These are phyloP conservation scores for Tachycineta bicolor DNA, from an alignment of 2,113 vertebrate genomes.

Conservation along the genomic window DNA sequence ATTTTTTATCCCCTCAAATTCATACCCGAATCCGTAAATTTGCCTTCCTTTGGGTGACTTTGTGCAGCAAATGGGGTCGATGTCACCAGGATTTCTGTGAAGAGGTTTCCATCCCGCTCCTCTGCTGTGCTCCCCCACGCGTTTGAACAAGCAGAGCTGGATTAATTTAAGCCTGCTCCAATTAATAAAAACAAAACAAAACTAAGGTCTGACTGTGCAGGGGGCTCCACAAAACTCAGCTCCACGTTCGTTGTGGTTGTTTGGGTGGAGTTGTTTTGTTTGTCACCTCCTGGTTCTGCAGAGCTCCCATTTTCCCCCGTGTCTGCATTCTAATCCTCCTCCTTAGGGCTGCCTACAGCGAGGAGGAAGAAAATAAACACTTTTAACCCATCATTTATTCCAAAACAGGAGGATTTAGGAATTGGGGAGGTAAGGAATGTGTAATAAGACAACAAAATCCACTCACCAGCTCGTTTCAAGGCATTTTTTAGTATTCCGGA, in stretches of 20 bases:
- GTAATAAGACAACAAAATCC: constrained; percentile 74
- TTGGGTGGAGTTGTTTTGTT: constrained; percentile 70
- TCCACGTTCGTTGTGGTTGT: constrained; percentile 49
- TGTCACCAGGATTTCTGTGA: not conserved
- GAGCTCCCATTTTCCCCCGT: constrained; percentile 54
- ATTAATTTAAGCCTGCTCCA: constrained; percentile 53
- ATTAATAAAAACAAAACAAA: constrained; percentile 49
- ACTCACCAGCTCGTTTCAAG: constrained; percentile 65
- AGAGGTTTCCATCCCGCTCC: not conserved
- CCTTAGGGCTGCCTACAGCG: not conserved
- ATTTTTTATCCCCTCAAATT: not conserved
- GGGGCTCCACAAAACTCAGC: constrained; percentile 19
- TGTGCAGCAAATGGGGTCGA: not conserved
- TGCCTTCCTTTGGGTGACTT: not conserved
- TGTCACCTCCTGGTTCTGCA: constrained; percentile 66
- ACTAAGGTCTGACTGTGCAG: not conserved
- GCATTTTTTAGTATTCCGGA: constrained; percentile 73
- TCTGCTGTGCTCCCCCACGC: not conserved
- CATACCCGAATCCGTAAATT: too few species aligned
- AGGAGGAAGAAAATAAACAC: not conserved
- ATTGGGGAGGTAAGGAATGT: constrained; percentile 6
- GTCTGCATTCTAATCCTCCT: constrained; percentile 46
- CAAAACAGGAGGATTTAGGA: not conserved
- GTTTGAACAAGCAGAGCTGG: not conserved
- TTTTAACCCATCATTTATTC: constrained; percentile 55